Evolutionary conservation across 2,888 invertebrate genomes (phyloP).

Genomic region (Cosmorhoe ocellata): DNA sequence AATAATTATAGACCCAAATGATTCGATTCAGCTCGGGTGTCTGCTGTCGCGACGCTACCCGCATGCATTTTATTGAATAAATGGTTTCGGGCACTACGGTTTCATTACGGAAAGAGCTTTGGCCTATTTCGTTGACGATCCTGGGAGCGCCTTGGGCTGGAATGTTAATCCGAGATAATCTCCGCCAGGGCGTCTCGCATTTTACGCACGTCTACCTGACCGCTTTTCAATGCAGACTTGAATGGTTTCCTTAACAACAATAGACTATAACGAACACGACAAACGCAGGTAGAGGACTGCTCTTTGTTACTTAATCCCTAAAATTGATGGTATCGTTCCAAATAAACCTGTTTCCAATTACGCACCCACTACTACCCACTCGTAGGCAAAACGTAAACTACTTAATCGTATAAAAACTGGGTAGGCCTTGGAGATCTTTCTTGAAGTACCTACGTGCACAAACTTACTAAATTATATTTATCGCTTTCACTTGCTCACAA

Average conservation of each 20-base stretch:
- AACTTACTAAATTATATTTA: constrained; percentile 20
- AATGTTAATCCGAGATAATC: constrained; percentile 80
- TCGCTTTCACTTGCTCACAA: constrained; percentile 21
- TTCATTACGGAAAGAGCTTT: constrained; percentile 62
- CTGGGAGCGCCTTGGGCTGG: constrained; percentile 56
- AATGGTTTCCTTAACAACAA: constrained; percentile 71
- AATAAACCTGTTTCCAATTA: constrained; percentile 23
- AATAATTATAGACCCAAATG: constrained; percentile 64
- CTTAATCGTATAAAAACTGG: too few species aligned
- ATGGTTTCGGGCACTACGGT: constrained; percentile 58
- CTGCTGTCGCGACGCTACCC: constrained; percentile 56
- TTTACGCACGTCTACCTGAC: constrained; percentile 76
- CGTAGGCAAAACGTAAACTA: background rate
- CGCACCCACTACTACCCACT: background rate
- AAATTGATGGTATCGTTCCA: constrained; percentile 29
- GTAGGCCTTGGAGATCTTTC: constrained; percentile 9
- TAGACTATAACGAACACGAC: constrained; percentile 52
- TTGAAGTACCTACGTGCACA: constrained; percentile 12
- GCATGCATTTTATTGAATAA: constrained; percentile 77
- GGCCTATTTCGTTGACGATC: constrained; percentile 53
- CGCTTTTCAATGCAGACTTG: constrained; percentile 63
- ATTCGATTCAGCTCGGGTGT: constrained; percentile 45
- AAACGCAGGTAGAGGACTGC: constrained; percentile 63
- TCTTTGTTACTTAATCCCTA: constrained; percentile 45
- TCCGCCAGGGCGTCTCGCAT: constrained; percentile 60